Percentiles rank a stretch among this genome's conserved stretches.
Conservation (phyloP, 64 coral and sea anemone genomes). For the Hydrozoanthus tunicans region DNA sequence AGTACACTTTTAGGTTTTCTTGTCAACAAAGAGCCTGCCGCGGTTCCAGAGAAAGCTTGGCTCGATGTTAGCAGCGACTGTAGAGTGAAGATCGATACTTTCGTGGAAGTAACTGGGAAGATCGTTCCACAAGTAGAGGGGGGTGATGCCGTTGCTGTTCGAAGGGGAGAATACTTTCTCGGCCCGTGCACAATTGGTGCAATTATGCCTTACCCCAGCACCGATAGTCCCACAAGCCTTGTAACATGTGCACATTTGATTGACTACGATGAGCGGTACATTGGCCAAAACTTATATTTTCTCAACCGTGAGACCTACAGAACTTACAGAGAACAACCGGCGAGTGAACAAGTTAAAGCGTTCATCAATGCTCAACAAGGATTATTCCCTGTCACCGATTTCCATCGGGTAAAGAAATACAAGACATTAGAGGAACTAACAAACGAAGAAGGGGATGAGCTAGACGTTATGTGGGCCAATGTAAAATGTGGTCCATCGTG, state of each 20-base stretch:
- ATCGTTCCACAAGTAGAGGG: not conserved
- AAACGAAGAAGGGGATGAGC: not conserved
- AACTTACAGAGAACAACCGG: no score
- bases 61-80: no score
- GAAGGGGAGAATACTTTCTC: no score
- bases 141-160: not conserved
- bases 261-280: not conserved
- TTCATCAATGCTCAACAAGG: not conserved
- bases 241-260: constrained; percentile 5
- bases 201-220: not conserved
- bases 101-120: no score
- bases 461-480: not conserved
- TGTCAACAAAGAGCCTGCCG: no score
- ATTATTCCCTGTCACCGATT: not conserved
- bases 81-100: no score
- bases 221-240: not conserved
- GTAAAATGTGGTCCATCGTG: not conserved
- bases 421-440: not conserved
- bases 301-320: not conserved
- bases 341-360: no score
- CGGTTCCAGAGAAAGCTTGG: not conserved
- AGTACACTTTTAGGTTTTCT: no score
- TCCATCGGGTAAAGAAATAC: not conserved
- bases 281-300: not conserved
- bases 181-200: not conserved